Evolutionary conservation across 2,888 invertebrate genomes (phyloP).

Genomic region (Campopleginae sp.): DNA sequence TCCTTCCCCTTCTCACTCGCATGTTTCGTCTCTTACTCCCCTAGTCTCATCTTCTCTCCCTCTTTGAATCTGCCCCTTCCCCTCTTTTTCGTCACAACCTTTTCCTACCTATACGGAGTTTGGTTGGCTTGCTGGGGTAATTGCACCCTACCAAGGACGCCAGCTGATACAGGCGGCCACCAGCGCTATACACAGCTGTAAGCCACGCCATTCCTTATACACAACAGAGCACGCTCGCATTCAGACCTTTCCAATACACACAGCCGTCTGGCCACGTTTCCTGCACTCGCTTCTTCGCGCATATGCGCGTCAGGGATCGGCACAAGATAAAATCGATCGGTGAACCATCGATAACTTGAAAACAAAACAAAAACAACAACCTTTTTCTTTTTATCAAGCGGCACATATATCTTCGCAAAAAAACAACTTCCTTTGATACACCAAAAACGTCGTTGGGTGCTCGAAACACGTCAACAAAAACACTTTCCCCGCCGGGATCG

Average conservation of each 20-base stretch:
- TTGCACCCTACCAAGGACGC: constrained; percentile 84
- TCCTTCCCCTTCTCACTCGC: constrained; percentile 18
- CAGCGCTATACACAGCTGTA: constrained; percentile 70
- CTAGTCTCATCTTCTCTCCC: constrained; percentile 58
- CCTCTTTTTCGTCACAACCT: constrained; percentile 54
- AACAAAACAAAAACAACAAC: background rate
- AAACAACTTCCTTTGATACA: background rate
- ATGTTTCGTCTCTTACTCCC: constrained; percentile 56
- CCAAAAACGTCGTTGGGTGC: background rate
- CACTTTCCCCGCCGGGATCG: background rate
- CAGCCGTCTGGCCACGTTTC: constrained; percentile 32
- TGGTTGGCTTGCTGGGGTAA: constrained; percentile 81
- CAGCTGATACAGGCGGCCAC: constrained; percentile 82
- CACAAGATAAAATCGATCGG: constrained; percentile 39
- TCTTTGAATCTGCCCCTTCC: constrained; percentile 44
- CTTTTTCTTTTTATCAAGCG: background rate
- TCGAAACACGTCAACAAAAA: background rate
- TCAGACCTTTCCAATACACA: constrained; percentile 16
- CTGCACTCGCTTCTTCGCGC: constrained; percentile 31
- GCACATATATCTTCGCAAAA: background rate
- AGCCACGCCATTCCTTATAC: constrained; percentile 48
- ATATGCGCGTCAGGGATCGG: constrained; percentile 27
- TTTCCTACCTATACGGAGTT: constrained; percentile 61
- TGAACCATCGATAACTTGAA: constrained; percentile 16
- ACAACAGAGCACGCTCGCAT: constrained; percentile 41